These are phyloP conservation scores for Agriopis marginaria DNA, from an alignment of 2,888 invertebrate genomes.

Conservation along the genomic window DNA sequence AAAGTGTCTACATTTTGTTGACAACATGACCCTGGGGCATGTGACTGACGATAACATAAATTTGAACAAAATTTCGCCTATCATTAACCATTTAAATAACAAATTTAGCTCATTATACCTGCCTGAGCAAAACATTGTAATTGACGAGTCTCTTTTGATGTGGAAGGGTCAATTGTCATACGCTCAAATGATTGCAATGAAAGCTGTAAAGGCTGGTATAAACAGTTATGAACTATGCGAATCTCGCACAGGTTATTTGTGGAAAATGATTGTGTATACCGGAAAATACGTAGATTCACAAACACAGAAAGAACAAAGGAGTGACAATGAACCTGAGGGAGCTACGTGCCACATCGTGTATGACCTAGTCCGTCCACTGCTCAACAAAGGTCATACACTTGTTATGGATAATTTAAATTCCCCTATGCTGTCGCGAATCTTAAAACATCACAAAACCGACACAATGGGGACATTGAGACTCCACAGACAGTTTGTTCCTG, in stretches of 20 bases:
- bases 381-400: too few species aligned
- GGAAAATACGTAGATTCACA: neutral
- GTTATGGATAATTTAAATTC: too few species aligned
- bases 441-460: too few species aligned
- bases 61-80: neutral
- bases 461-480: too few species aligned
- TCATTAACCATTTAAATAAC: neutral
- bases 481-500: too few species aligned
- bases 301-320: too few species aligned
- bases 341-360: too few species aligned
- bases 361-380: too few species aligned
- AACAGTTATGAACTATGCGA: conserved; percentile 31
- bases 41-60: neutral
- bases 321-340: too few species aligned
- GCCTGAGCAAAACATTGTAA: conserved; percentile 1
- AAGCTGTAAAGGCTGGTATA: conserved; percentile 15
- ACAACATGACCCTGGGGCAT: neutral
- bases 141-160: conserved; percentile 22
- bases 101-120: neutral
- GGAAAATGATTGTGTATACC: neutral
- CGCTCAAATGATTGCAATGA: conserved; percentile 13
- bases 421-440: too few species aligned
- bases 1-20: neutral
- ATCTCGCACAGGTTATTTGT: conserved; percentile 3
- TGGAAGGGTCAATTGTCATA: conserved; percentile 19